Base-by-base conservation (phyloP, 2,888 invertebrate genomes). In the Sarcophaga rosellei region DNA sequence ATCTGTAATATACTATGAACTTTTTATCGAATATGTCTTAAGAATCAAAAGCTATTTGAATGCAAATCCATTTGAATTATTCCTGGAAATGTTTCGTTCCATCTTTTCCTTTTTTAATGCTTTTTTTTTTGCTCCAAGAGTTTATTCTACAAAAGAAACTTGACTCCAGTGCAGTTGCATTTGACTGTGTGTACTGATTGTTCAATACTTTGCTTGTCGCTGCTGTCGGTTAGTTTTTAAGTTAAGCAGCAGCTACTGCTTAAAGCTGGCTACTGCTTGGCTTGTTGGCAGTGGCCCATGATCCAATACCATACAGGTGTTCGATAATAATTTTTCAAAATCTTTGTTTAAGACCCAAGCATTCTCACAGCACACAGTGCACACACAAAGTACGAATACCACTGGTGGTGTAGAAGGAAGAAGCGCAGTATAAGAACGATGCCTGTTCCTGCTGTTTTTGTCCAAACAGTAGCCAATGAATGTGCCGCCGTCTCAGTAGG, bases 281-380 rank as follows among this genome's bases (percentile, higher is more conserved):
- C 61, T 53, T 21, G 20, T 59, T 12, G 17, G 59, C 57, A 23
- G 62, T 84, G 84, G 78, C 35, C 76, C 87, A 82, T 87, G 89
- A 88, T 88, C 35, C 88, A 81, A 61, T 85, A 87, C 79, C 80
- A 84, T 89, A 88, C 89, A 88, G 89, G 89, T 89, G 89, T 88
- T 88, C 88, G 89, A 89, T 88, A 88, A 88, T 88, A 89, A 89
- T 88, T 88, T 88, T 88, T 88, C 87, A 87, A 88, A 85, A 84
- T 85, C 61, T 79, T 72, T 81, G 69, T 84, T 86, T 75, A 80
- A 73, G 82, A 73, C 74, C 69, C 17, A 53, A 53, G 4, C 53
- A 35, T 10, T 17, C 53, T 1, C 12, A 53, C 17, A 53, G 12
- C 17, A 53, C 53, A 53, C 12, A 15, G 15, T 3, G 15, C 15